Base-by-base conservation (phyloP, 37 sponge, comb jelly and placozoan species). In the Cladorhizidae sp. region DNA sequence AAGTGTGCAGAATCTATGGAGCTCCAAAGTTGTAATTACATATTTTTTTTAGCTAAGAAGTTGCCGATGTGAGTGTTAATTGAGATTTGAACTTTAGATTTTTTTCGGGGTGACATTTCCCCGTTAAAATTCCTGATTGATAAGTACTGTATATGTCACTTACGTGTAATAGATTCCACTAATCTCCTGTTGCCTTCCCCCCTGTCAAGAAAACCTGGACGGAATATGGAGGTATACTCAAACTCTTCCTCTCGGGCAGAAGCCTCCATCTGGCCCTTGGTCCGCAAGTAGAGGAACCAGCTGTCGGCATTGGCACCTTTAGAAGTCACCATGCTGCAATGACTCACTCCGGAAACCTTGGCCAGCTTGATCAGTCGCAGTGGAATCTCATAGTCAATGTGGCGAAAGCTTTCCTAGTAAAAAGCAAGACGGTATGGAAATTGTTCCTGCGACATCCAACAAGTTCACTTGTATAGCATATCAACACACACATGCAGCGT, bases 181-280 rank as follows among this genome's bases (percentile, higher is more conserved):
- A 85, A 88, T 62, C 82, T 45, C 63, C 29, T 49, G 22, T 23
- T 40, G 23, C 59, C 81, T 36, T 72, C 70, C 58, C 86, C 85
- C 20, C 87, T 64, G 33, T 83, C 84, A 17, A 94, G 74, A n/a
- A 88, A 11, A 1, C 92, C 92, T 40, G 92, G 89, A 62, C 85
- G 59, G 49, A 80, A 94, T n/a, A 91, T 79, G 41, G 89, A 78
- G 26, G 70, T 43, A 38, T 50, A 38, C 0, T 72, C 36, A 59
- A 91, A 94, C 36, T 70, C 36, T 40, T 88, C 29, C 14, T 59
- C 75, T 52, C 61, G 76, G 25, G 86, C 77, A 5, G 75, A 54
- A 7, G 59, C 82, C 36, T 94, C 95, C 67, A 90, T 71, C 74
- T 83, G 73, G 20, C 93, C 95, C 62, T 95, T 95, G 5, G 90